Conservation (phyloP, 2,888 invertebrate genomes). For the Oeneis ivallda region DNA sequence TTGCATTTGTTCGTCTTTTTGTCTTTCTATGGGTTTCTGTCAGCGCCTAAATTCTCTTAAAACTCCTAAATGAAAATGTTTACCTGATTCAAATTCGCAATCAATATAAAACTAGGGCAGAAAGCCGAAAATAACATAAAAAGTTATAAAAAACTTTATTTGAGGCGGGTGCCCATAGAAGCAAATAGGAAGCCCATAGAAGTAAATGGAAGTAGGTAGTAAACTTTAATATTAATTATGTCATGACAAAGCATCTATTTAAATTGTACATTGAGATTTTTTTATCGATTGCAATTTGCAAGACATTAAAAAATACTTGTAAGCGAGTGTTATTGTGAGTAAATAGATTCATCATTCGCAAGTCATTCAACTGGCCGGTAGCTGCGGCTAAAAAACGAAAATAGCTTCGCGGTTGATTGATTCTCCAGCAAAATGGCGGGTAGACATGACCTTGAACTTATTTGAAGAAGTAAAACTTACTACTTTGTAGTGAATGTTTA, state of each 20-base stretch:
- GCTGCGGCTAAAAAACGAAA: slow-evolving; percentile 4
- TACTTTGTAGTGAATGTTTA: slow-evolving; percentile 17
- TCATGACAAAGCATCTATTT: slow-evolving; percentile 10
- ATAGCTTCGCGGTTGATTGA: slow-evolving; percentile 16
- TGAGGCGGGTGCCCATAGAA: too few relatives aligned
- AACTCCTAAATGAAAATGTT: too few relatives aligned
- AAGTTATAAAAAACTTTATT: too few relatives aligned
- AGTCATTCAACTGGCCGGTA: slow-evolving; percentile 12
- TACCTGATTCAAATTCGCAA: too few relatives aligned
- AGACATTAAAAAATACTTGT: slow-evolving; percentile 6
- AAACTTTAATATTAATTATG: too few relatives aligned
- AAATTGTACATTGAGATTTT: slow-evolving; percentile 1
- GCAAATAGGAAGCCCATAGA: too few relatives aligned
- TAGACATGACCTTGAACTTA: slow-evolving; percentile 16
- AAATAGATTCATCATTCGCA: slow-evolving; percentile 12
- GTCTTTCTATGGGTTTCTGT: too few relatives aligned
- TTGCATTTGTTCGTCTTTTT: too few relatives aligned
- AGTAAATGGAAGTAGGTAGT: neutral
- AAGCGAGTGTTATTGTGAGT: slow-evolving; percentile 8
- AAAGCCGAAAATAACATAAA: too few relatives aligned
- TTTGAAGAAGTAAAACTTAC: slow-evolving; percentile 15
- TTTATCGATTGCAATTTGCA: neutral
- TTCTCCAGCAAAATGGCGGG: slow-evolving; percentile 17
- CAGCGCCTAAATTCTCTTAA: too few relatives aligned
- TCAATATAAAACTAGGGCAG: too few relatives aligned